Base-by-base conservation (phyloP, 2,888 invertebrate genomes). In the Drosophila picticornis region DNA sequence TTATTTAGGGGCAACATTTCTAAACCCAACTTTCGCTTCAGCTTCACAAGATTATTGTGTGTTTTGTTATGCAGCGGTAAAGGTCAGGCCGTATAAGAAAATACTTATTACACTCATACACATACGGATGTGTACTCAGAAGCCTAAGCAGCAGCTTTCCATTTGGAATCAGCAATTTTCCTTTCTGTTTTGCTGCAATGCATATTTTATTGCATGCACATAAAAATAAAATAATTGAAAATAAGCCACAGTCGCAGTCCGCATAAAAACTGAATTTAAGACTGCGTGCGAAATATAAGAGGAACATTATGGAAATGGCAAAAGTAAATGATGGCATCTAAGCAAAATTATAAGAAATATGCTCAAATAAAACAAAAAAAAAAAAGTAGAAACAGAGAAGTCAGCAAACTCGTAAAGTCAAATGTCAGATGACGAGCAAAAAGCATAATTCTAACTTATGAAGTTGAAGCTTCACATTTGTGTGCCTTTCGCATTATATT, bases 401-500 rank as follows among this genome's bases (percentile, higher is more conserved):
- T 74, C 67, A 51, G 59, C 36, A 40, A 34, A 59, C 52, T 58
- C 16, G 38, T 69, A 73, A 83, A 81, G 73, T 62, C 68, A 86
- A 83, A 81, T 73, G 75, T 80, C 77, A 77, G 48, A 55, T 48
- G 66, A 61, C 46, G 32, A 60, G 32, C 43, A 51, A 36, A 68
- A 58, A 69, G 36, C 43, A 52, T 55, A 53, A 38, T 34, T 60
- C 43, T 48, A 40, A 65, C 48, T 48, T 57, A 43, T 48, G 36
- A n/a, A 25, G 10, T 27, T 43, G 59, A 60, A 52, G 61, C 34
- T 53, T 50, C 66, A 31, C 50, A 51, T 51, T 61, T 67, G 72
- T 77, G 55, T 66, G 58, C 29, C 61, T 51, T 68, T 75, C 69
- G 75, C 74, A 60, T 70, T 56, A 80, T 75, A 83, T 83, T 83